Evolutionary conservation across 1,140 invertebrate species (phyloP).

Genomic region (Drosophila ananassae): DNA sequence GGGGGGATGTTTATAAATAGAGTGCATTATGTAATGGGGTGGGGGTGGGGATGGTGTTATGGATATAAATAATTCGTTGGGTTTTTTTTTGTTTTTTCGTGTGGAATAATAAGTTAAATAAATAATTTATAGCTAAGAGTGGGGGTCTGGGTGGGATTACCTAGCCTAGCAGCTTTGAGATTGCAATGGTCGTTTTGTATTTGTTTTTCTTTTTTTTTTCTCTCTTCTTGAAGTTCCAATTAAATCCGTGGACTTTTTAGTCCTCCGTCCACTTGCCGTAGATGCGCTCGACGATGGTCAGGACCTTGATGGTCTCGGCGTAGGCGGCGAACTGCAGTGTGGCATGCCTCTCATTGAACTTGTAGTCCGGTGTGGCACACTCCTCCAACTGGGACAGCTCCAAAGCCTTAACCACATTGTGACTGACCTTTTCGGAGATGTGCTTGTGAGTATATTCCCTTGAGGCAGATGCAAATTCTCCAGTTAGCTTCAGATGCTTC

Average conservation of each 20-base stretch:
- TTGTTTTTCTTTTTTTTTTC: constrained; percentile 24
- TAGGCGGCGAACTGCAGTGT: constrained; percentile 1
- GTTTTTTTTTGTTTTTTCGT: constrained; percentile 10
- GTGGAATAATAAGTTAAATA: constrained; percentile 6
- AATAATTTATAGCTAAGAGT: constrained; percentile 18
- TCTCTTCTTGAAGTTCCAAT: too few species aligned
- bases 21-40: constrained; percentile 1
- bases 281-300: constrained; percentile 22
- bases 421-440: constrained; percentile 19
- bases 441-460: background rate
- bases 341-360: background rate
- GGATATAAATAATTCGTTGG: constrained; percentile 9
- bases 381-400: background rate
- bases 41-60: background rate
- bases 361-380: background rate
- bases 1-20: constrained; percentile 32
- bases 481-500: background rate
- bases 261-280: constrained; percentile 36
- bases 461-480: background rate
- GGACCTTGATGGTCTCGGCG: constrained; percentile 34
- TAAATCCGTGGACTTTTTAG: background rate
- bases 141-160: background rate
- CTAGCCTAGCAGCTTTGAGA: constrained; percentile 19
- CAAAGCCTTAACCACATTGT: constrained; percentile 29
- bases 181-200: constrained; percentile 17